Evolutionary conservation across 2,888 invertebrate genomes (phyloP).

Genomic region (Cephalotes varians): DNA sequence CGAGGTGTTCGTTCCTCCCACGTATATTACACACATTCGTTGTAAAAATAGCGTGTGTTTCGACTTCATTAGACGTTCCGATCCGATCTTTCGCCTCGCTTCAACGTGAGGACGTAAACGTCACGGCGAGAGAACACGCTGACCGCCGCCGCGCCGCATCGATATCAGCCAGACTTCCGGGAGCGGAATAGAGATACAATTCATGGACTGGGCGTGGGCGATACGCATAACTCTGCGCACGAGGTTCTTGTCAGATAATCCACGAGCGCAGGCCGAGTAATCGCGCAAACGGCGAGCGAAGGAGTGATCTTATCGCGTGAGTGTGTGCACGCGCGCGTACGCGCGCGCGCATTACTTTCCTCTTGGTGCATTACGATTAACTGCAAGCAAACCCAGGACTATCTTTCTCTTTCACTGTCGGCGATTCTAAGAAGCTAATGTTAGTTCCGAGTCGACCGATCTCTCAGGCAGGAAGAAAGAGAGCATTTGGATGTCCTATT

Average conservation of each 20-base stretch:
- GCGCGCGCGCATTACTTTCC: slow-evolving; percentile 45
- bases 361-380: slow-evolving; percentile 56
- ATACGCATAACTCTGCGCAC: slow-evolving; percentile 63
- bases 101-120: slow-evolving; percentile 42
- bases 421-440: slow-evolving; percentile 23
- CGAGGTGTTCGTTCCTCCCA: background rate
- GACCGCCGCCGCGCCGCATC: slow-evolving; percentile 37
- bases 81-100: slow-evolving; percentile 7
- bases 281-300: slow-evolving; percentile 52
- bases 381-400: slow-evolving; percentile 28
- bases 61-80: slow-evolving; percentile 38
- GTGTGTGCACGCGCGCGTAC: background rate
- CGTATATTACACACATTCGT: slow-evolving; percentile 10
- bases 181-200: slow-evolving; percentile 68
- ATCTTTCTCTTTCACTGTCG: slow-evolving; percentile 15
- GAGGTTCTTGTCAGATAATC: slow-evolving; percentile 62
- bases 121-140: slow-evolving; percentile 30
- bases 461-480: background rate
- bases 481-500: slow-evolving; percentile 12
- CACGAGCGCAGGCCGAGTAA: slow-evolving; percentile 49
- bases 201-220: slow-evolving; percentile 68
- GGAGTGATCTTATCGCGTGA: slow-evolving; percentile 52
- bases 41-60: slow-evolving; percentile 36
- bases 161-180: slow-evolving; percentile 66
- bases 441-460: slow-evolving; percentile 28